Base-by-base conservation (phyloP, 2,113 vertebrate species). In the Aleadryas rufinucha region DNA sequence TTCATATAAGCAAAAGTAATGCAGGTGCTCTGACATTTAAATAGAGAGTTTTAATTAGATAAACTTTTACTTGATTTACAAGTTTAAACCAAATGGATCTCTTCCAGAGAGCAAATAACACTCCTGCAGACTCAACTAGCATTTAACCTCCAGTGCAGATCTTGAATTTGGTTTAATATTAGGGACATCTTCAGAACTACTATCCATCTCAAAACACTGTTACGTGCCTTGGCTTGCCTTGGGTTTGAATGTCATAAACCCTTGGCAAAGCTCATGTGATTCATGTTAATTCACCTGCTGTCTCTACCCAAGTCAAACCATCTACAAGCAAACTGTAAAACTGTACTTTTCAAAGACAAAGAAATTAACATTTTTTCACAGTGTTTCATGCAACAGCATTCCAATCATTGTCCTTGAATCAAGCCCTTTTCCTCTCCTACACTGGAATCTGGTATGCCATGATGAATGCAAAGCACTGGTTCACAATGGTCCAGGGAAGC, bases 131-230 rank as follows among this genome's bases (percentile, higher is more conserved):
- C n/a, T 71, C 23, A 96, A 60, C 42, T 33, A 75, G 14, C 45
- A 77, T 39, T 96, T 79, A 87, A 82, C 16, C 21, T 61, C 33
- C 45, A 90, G 28, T 45, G 39, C 44, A 88, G 69, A 52, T 60
- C 26, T 49, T 75, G 30, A 84, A 33, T 70, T 82, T 86, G 10
- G 7, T 64, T 70, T 87, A 77, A 11, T 71, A 52, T 44, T 39
- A 82, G 66, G 60, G 60, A 79, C 44, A 57, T 54, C 37, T 68
- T 82, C 59, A 89, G 44, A 70, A 54, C 61, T 70, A 77, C 31
- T 60, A 57, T 39, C 44, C 63, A 90, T 75, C 89, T 94, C 60
- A 91, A 88, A 96, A 96, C 44, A 83, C 24, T 87, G 28, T 60
- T 90, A 80, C 42, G 21, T 82, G 89, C 52, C 65, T 66, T 79